Conservation (phyloP, 2,113 vertebrate species). For the Nothocercus julius region DNA sequence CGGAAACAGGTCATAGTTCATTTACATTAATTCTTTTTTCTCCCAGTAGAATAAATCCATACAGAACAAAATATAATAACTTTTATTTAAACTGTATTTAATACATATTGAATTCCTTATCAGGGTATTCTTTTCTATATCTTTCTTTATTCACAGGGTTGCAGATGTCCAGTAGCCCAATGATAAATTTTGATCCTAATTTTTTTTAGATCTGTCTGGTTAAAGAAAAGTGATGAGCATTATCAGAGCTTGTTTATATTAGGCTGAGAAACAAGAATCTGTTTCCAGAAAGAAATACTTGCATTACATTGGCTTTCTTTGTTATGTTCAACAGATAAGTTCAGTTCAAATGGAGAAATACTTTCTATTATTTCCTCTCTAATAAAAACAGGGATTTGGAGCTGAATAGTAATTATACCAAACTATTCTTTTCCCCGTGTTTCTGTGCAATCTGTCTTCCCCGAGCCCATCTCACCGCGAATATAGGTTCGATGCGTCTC, state of each 20-base stretch:
- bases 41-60: neutral
- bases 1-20: neutral
- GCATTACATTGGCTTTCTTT: neutral
- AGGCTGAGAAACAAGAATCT: neutral
- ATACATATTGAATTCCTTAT: slow-evolving; percentile 17
- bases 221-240: slow-evolving; percentile 13
- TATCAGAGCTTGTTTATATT: neutral
- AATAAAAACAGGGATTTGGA: neutral
- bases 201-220: slow-evolving; percentile 14
- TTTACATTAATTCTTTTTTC: neutral
- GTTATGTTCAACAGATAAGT: neutral
- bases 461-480: neutral
- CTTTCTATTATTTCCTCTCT: neutral
- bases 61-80: neutral
- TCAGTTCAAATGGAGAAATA: neutral
- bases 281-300: neutral
- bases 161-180: neutral
- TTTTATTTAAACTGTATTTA: neutral
- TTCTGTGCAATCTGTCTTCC: neutral
- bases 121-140: neutral
- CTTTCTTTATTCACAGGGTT: neutral
- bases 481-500: too few species aligned
- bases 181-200: slow-evolving; percentile 2
- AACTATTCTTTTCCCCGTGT: neutral
- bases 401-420: neutral